A percentile compares a stretch with the other conserved stretches of the same genome.
These are phyloP conservation scores for Zootoca vivipara DNA, from an alignment of 2,113 vertebrate genomes.

Conservation along the genomic window DNA sequence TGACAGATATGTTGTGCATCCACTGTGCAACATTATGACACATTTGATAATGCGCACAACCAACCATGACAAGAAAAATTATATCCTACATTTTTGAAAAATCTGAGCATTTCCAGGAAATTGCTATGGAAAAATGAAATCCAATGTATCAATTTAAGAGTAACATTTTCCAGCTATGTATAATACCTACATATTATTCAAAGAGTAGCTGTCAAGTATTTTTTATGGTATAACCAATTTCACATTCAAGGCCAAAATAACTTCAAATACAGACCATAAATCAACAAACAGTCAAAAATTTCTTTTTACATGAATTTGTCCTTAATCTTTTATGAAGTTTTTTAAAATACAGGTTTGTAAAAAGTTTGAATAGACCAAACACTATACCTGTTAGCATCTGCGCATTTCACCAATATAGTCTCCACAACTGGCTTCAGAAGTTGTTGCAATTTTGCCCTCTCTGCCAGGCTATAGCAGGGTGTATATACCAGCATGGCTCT, in stretches of 20 bases:
- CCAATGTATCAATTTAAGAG: not conserved
- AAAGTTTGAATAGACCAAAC: not conserved
- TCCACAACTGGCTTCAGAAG: slow-evolving; percentile 90
- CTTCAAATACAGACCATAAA: not conserved
- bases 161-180: not conserved
- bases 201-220: not conserved
- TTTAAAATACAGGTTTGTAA: slow-evolving; percentile 2
- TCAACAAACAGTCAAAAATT: not conserved
- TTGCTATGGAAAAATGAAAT: not conserved
- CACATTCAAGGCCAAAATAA: not conserved
- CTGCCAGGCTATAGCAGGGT: slow-evolving; percentile 83
- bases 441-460: slow-evolving; percentile 84
- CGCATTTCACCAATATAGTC: slow-evolving; percentile 90
- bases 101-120: not conserved
- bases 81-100: not conserved
- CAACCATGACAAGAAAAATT: not conserved
- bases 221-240: not conserved
- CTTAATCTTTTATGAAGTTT: not conserved
- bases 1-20: not conserved
- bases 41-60: not conserved
- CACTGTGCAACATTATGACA: not conserved
- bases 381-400: slow-evolving; percentile 88
- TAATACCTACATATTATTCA: not conserved
- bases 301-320: not conserved
- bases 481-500: slow-evolving; percentile 93